Conservation (phyloP, 2,113 vertebrate species). For the Sterrhoptilus dennistouni region DNA sequence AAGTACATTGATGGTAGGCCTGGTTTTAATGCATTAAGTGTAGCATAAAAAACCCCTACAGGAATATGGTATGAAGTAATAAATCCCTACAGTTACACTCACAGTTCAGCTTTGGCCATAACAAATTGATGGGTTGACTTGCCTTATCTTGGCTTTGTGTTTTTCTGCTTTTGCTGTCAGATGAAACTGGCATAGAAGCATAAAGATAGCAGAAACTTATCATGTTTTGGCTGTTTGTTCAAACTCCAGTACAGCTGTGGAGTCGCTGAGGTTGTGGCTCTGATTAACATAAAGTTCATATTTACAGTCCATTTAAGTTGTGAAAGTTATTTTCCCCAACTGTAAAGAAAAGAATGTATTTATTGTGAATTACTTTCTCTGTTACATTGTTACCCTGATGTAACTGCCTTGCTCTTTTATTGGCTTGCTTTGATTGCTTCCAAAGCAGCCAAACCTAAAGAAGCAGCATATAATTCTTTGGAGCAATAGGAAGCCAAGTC, state of each 20-base stretch:
- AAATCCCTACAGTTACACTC: not conserved
- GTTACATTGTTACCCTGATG: not conserved
- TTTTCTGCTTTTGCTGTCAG: not conserved
- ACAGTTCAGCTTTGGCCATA: not conserved
- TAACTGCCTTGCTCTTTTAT: not conserved
- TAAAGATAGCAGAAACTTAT: not conserved
- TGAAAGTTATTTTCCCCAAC: not conserved
- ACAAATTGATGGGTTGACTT: not conserved
- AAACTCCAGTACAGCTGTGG: not conserved
- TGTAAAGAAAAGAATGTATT: not conserved
- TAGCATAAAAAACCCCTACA: not conserved
- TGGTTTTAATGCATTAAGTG: not conserved
- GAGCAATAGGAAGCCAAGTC: not conserved
- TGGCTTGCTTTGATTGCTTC: not conserved
- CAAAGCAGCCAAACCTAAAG: not conserved
- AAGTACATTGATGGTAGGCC: not conserved
- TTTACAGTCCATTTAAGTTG: not conserved
- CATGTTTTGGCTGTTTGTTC: not conserved
- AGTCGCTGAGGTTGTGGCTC: not conserved
- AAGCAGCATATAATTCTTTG: accelerated
- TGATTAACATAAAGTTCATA: not conserved
- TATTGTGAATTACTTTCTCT: not conserved
- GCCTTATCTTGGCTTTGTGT: not conserved
- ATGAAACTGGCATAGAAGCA: not conserved
- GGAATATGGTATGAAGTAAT: not conserved